Evolutionary conservation across 2,797 vertebrate species (phyloP).

Genomic region (Microhierax caerulescens): DNA sequence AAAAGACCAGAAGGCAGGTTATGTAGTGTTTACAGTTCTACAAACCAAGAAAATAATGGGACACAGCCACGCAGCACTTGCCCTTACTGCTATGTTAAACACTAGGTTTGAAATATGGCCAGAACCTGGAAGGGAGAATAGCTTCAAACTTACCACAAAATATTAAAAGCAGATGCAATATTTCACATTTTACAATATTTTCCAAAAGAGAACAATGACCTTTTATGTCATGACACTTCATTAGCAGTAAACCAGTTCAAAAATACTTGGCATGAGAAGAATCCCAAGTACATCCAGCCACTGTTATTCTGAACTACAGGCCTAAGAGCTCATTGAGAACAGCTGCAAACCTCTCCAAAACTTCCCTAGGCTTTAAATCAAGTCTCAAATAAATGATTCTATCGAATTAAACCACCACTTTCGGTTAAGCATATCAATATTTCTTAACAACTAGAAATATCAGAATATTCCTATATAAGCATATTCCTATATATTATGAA

Average conservation of each 20-base stretch:
- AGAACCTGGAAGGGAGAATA: background rate
- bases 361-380: background rate
- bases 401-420: background rate
- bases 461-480: background rate
- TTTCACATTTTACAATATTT: background rate
- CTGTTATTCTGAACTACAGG: background rate
- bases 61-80: background rate
- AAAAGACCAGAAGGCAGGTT: background rate
- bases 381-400: background rate
- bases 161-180: slow-evolving; percentile 21
- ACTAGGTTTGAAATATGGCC: background rate
- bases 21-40: background rate
- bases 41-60: background rate
- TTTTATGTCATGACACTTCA: background rate
- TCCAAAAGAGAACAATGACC: background rate
- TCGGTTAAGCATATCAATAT: background rate
- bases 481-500: background rate
- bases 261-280: background rate
- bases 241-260: background rate
- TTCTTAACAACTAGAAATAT: background rate
- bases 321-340: background rate
- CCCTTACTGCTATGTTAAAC: background rate
- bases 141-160: background rate
- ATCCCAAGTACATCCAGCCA: background rate
- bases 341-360: background rate